phyloP scores from a whole-genome alignment of 2,888 invertebrate genomes.

The Tigriopus californicus region DNA sequence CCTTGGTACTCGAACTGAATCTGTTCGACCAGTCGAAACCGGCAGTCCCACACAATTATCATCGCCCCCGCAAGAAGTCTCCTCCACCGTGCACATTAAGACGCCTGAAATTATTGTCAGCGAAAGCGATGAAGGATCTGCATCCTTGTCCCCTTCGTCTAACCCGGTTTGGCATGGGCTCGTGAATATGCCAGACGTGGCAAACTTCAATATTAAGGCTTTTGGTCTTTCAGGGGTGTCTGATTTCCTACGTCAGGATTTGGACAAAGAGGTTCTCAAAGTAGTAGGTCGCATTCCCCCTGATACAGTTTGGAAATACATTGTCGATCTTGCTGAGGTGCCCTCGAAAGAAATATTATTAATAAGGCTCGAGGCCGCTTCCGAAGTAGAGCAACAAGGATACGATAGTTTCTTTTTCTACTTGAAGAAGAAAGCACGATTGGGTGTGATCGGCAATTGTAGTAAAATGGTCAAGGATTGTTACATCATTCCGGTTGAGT shows the following conservation, averaged over 20 bases:
- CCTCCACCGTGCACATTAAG: constrained; percentile 51
- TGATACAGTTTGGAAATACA: constrained; percentile 77
- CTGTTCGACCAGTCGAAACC: no score
- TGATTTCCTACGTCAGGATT: constrained; percentile 45
- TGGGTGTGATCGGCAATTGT: constrained; percentile 54
- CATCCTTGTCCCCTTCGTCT: not conserved
- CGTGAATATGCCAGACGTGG: constrained; percentile 75
- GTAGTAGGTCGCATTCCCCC: constrained; percentile 82
- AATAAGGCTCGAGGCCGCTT: constrained; percentile 56
- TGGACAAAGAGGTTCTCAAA: constrained; percentile 44
- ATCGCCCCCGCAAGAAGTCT: constrained; percentile 48
- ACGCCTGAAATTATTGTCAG: constrained; percentile 1
- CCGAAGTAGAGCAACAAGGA: constrained; percentile 61
- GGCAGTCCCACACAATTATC: no score
- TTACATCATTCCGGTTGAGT: constrained; percentile 69
- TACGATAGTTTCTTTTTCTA: constrained; percentile 73
- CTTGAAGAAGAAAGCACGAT: constrained; percentile 30
- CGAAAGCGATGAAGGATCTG: not conserved
- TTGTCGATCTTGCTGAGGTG: constrained; percentile 46
- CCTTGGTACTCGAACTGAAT: no score
- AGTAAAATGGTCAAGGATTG: constrained; percentile 74
- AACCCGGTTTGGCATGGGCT: constrained; percentile 58
- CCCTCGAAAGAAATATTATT: constrained; percentile 48
- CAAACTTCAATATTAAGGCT: constrained; percentile 62
- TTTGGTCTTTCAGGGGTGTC: constrained; percentile 54